Percentiles rank a stretch among this genome's conserved stretches.
Evolutionary conservation across 2,888 invertebrate genomes (phyloP).

Genomic region (Prostheceraeus crozeri): DNA sequence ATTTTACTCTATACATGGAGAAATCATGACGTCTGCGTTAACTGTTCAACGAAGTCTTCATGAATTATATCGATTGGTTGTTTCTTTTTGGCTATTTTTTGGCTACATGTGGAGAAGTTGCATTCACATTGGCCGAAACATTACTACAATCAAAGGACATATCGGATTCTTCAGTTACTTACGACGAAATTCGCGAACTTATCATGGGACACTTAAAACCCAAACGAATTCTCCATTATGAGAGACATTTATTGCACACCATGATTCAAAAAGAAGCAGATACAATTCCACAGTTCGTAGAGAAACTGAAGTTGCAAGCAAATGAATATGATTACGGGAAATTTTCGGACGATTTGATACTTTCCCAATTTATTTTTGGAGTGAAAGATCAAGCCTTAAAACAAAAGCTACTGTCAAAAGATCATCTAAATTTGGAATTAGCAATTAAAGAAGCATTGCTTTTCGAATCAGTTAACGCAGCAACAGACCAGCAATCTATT

Average conservation of each 20-base stretch:
- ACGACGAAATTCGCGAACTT: not conserved
- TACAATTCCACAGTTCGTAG: not conserved
- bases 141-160: no score
- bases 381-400: not conserved
- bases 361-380: constrained; percentile 10
- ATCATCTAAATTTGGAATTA: no score
- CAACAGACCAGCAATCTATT: no score
- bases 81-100: no score
- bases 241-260: constrained; percentile 9
- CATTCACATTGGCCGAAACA: not conserved
- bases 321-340: not conserved
- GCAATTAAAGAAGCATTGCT: no score
- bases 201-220: not conserved
- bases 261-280: not conserved
- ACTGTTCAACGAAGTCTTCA: no score
- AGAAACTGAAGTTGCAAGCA: not conserved
- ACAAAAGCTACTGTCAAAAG: no score
- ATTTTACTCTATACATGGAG: no score
- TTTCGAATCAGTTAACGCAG: no score
- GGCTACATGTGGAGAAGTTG: constrained; percentile 17
- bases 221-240: constrained; percentile 15
- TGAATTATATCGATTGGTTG: no score
- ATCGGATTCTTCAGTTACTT: not conserved
- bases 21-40: no score
- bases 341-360: not conserved